Conservation (phyloP, 2,113 vertebrate genomes). For the Acanthisitta chloris region DNA sequence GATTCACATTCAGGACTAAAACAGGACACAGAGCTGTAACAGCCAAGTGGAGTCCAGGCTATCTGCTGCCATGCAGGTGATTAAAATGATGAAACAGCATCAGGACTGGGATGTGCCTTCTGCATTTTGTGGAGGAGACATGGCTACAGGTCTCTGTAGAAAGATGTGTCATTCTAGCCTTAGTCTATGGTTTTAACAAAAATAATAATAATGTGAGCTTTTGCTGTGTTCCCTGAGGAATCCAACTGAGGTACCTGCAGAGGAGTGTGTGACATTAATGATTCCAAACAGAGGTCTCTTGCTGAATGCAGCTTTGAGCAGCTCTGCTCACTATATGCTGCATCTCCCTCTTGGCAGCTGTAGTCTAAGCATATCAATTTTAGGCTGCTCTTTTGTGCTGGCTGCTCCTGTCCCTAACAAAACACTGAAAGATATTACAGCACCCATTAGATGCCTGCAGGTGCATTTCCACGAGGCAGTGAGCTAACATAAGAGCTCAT, state of each 20-base stretch:
- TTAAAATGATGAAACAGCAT: background rate
- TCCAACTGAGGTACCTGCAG: background rate
- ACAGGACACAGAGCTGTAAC: background rate
- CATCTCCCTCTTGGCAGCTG: background rate
- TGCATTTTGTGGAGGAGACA: background rate
- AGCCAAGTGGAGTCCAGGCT: background rate
- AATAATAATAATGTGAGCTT: background rate
- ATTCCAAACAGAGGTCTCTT: background rate
- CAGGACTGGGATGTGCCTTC: background rate
- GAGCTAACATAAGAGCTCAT: background rate
- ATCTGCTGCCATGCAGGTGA: background rate
- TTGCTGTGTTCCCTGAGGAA: background rate
- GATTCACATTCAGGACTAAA: background rate
- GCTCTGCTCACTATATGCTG: background rate
- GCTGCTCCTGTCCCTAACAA: background rate
- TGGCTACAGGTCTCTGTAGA: background rate
- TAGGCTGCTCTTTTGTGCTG: background rate
- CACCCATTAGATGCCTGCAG: background rate
- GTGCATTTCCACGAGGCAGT: background rate
- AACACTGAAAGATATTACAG: background rate
- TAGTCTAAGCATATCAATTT: background rate
- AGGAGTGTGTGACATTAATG: background rate
- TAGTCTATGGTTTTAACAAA: background rate
- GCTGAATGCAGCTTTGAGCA: background rate
- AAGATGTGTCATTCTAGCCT: background rate